Percentiles rank a stretch among this genome's conserved stretches.
Evolutionary conservation across 2,888 invertebrate species (phyloP).

Genomic region (Lutraria lutraria): DNA sequence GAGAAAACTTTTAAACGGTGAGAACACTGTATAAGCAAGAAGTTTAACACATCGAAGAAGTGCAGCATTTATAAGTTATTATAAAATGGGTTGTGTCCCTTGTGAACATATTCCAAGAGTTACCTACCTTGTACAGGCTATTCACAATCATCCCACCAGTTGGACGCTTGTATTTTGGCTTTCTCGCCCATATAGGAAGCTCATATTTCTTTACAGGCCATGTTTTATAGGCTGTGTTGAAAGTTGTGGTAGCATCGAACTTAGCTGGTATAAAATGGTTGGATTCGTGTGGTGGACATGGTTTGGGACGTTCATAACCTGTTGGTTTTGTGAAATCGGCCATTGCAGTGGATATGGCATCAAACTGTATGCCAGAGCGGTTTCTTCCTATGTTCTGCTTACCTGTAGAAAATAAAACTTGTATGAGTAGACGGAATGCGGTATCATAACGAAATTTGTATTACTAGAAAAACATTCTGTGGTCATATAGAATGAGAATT

Average conservation of each 20-base stretch:
- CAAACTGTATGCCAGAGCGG: slow-evolving; percentile 25
- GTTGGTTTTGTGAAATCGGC: slow-evolving; percentile 63
- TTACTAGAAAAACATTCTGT: no score
- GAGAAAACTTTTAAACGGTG: no score
- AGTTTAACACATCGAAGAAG: no score
- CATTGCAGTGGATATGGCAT: slow-evolving; percentile 65
- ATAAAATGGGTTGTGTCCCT: background rate
- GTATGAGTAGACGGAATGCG: background rate
- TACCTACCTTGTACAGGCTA: slow-evolving; percentile 69
- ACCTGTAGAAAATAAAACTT: slow-evolving; percentile 25
- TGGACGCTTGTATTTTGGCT: slow-evolving; percentile 66
- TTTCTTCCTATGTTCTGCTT: background rate
- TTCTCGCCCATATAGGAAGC: slow-evolving; percentile 69
- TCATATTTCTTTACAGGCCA: slow-evolving; percentile 62
- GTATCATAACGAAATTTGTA: no score
- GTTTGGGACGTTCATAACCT: slow-evolving; percentile 41
- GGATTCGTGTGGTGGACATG: slow-evolving; percentile 55
- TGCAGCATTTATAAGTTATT: no score
- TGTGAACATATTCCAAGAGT: background rate
- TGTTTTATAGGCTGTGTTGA: slow-evolving; percentile 61
- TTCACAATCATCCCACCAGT: slow-evolving; percentile 60
- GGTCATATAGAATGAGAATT: no score
- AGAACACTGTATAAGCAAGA: no score
- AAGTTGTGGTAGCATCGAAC: slow-evolving; percentile 69
- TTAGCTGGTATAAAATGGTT: slow-evolving; percentile 37